Base-by-base conservation (phyloP, 1,140 invertebrate species). In the Nasonia longicornis region DNA sequence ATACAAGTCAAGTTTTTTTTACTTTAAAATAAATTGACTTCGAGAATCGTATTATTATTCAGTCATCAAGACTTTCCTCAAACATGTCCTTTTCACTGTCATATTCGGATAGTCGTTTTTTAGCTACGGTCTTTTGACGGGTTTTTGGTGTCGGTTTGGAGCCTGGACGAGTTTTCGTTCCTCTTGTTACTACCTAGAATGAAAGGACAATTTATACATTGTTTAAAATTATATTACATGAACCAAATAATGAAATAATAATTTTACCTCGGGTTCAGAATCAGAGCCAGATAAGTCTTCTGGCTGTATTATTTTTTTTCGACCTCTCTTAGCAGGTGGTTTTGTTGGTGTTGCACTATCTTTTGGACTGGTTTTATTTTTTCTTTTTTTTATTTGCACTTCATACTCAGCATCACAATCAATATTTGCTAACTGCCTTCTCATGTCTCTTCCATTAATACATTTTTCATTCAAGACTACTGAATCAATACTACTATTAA, bases 401-500 rank as follows among this genome's bases (percentile, higher is more conserved):
- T 89, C 89, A 79, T 89, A 91, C 73, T 90, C 89, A 26, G 85
- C 86, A 7, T 90, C 89, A 3, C 86, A 88, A 82, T 86, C 86
- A 76, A 89, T 85, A 48, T 85, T 83, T 7, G 86, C 77, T 35
- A 91, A 74, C 64, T 86, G 80, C 71, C 87, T 84, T 31, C 84
- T 86, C 22, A 90, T 86, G 71, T 86, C 88, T 63, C 78, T 84
- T 45, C 87, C 82, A n/a, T 86, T 87, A 22, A 86, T 86, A 45
- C 88, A 87, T 31, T 88, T 89, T 70, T 86, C 87, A 58, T 90
- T 86, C 0, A 90, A 84, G 73, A 89, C 66, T 35, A 91, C 45
- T 58, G 85, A 88, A 79, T 88, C 84, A 26, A 84, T 86, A 77
- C 89, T 90, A 16, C 87, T 84, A 76, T 90, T 86, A 14, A 89